A percentile compares a stretch with the other conserved stretches of the same genome.
These are phyloP conservation scores for Bombus picipes DNA, from an alignment of 1,140 invertebrate genomes.

Conservation along the genomic window DNA sequence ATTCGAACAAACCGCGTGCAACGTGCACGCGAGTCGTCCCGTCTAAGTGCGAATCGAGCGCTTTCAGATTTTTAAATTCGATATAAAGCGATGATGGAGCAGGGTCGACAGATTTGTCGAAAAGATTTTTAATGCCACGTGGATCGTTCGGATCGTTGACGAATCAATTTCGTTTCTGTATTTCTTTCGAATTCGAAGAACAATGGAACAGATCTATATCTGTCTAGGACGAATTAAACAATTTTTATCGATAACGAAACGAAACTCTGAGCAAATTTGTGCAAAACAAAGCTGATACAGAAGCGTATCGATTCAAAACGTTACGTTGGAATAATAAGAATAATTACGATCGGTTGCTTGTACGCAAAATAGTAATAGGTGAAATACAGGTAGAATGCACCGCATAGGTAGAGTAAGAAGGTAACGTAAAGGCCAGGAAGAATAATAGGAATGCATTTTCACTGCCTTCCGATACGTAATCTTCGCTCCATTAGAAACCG, in stretches of 20 bases:
- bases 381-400: too few relatives aligned
- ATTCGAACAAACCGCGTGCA: constrained; percentile 24
- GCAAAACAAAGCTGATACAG: too few relatives aligned
- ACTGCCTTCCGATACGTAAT: constrained; percentile 41
- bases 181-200: too few relatives aligned
- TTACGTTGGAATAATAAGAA: not conserved
- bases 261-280: too few relatives aligned
- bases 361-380: not conserved
- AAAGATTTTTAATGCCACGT: not conserved
- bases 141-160: too few relatives aligned
- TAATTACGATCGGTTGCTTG: not conserved
- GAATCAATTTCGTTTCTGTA: too few relatives aligned
- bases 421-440: constrained; percentile 24
- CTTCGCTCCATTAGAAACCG: constrained; percentile 46
- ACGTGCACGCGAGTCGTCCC: constrained; percentile 30
- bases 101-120: not conserved
- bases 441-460: constrained; percentile 54
- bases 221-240: rapidly evolving
- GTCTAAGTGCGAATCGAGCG: not conserved
- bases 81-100: too few relatives aligned
- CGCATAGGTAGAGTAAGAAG: too few relatives aligned
- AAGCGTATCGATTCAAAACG: too few relatives aligned
- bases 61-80: not conserved
- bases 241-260: too few relatives aligned
- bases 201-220: too few relatives aligned